Conservation (phyloP, 2,113 vertebrate species). For the Pelecanus crispus region DNA sequence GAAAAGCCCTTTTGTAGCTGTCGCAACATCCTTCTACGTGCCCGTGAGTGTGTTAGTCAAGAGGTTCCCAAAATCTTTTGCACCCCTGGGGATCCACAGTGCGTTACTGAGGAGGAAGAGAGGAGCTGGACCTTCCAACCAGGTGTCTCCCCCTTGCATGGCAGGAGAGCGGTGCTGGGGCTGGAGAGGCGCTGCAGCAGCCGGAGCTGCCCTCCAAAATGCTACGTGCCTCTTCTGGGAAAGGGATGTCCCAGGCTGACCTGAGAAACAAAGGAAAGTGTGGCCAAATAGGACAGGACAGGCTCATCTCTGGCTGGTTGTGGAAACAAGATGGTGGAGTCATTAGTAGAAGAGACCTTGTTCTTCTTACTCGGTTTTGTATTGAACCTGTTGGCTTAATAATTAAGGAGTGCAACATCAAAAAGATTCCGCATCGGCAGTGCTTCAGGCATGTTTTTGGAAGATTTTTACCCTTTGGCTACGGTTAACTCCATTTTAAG, state of each 20-base stretch:
- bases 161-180: background rate
- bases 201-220: background rate
- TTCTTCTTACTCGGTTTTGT: background rate
- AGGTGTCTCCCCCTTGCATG: background rate
- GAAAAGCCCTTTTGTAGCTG: background rate
- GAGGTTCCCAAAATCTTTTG: background rate
- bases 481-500: slow-evolving; percentile 3
- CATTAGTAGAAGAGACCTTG: accelerated
- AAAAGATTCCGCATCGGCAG: background rate
- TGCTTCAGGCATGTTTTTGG: background rate
- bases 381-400: background rate
- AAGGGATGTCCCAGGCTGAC: background rate
- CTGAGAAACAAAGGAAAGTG: background rate
- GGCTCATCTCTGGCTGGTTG: background rate
- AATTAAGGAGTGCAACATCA: background rate
- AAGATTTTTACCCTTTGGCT: background rate
- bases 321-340: background rate
- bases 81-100: background rate
- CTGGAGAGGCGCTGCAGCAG: background rate
- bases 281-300: background rate
- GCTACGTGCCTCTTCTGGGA: accelerated
- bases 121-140: background rate
- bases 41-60: background rate
- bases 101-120: background rate
- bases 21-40: background rate